These are phyloP conservation scores for Trididemnum clinides DNA, from an alignment of 23 tunicate genomes.

Conservation along the genomic window DNA sequence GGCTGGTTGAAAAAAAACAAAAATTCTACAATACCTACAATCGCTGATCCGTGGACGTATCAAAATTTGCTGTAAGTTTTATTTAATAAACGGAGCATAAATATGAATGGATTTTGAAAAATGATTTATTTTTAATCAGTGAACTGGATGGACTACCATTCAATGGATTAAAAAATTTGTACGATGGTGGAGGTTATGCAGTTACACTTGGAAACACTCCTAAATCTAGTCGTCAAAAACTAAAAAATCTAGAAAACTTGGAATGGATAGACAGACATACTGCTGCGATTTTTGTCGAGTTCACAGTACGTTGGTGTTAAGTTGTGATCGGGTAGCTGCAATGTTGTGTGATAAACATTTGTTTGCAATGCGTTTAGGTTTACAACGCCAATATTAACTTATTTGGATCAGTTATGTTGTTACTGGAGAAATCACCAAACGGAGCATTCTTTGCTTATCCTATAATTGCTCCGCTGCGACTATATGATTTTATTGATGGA, in stretches of 20 bases:
- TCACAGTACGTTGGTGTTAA: slow-evolving; percentile 39
- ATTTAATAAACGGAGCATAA: background rate
- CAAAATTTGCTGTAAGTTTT: slow-evolving; percentile 22
- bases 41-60: slow-evolving; percentile 32
- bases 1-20: slow-evolving; percentile 34
- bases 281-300: slow-evolving; percentile 74
- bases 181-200: slow-evolving; percentile 93
- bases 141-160: slow-evolving; percentile 72
- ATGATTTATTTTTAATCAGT: slow-evolving; percentile 10
- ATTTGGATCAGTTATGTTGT: slow-evolving; percentile 56
- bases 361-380: slow-evolving; percentile 27
- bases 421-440: slow-evolving; percentile 62
- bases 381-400: slow-evolving; percentile 88
- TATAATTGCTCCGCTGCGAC: slow-evolving; percentile 52
- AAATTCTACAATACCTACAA: background rate
- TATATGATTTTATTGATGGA: slow-evolving; percentile 89
- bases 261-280: slow-evolving; percentile 79
- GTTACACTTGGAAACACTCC: slow-evolving; percentile 70
- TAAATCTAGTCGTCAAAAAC: slow-evolving; percentile 32
- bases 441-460: slow-evolving; percentile 72
- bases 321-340: background rate
- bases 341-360: background rate
- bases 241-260: slow-evolving; percentile 25
- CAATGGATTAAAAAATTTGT: slow-evolving; percentile 44
- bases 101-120: no score